phyloP scores from a whole-genome alignment of 1,140 invertebrate genomes.

The Aethina tumida region DNA sequence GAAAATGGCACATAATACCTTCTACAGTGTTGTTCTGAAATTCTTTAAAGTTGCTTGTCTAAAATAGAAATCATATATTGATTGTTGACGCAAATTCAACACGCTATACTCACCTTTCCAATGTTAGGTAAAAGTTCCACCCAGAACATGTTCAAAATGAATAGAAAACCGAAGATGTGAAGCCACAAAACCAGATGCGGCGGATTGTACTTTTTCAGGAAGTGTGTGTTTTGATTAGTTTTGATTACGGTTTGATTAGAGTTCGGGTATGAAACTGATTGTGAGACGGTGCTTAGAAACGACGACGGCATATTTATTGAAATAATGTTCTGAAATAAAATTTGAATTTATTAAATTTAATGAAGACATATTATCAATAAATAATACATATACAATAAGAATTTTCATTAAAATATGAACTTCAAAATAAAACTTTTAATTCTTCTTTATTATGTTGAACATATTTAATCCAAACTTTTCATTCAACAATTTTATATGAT shows the following conservation, averaged over 20 bases:
- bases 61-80: conserved; percentile 10
- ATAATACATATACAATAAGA: too few relatives aligned
- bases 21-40: conserved; percentile 27
- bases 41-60: conserved; percentile 22
- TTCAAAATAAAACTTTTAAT: too few relatives aligned
- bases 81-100: conserved; percentile 4
- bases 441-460: too few relatives aligned
- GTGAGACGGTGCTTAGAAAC: conserved; percentile 42
- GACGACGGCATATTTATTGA: conserved; percentile 29
- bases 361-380: too few relatives aligned
- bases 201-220: conserved; percentile 18
- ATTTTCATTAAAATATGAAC: too few relatives aligned
- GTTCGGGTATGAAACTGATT: conserved; percentile 18
- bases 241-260: conserved; percentile 4
- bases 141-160: conserved; percentile 39
- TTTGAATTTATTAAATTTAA: too few relatives aligned
- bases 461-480: too few relatives aligned
- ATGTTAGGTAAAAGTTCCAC: conserved; percentile 38
- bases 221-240: conserved; percentile 2
- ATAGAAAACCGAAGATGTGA: conserved; percentile 37
- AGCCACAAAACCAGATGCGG: conserved; percentile 39
- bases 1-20: conserved; percentile 31
- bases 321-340: too few relatives aligned
- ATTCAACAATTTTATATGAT: too few relatives aligned
- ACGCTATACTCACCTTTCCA: conserved; percentile 37